These are phyloP conservation scores for Hydractinia echinata DNA, from an alignment of 30 jellyfish, hydroid and myxozoan genomes.

Conservation along the genomic window DNA sequence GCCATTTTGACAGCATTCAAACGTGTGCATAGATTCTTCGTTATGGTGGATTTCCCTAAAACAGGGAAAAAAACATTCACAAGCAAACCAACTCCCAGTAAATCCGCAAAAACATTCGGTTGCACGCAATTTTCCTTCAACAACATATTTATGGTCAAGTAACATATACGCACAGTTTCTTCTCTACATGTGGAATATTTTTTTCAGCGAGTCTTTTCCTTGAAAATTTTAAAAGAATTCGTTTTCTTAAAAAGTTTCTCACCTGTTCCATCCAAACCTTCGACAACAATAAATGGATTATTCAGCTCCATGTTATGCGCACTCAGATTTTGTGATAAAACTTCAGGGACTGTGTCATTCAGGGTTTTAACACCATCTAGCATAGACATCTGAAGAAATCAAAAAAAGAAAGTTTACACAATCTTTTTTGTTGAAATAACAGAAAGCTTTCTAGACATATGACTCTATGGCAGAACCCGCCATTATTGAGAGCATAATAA, in stretches of 20 bases:
- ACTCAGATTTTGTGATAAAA: not conserved
- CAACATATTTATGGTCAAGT: too few species aligned
- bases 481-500: too few species aligned
- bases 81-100: too few species aligned
- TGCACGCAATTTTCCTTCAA: too few species aligned
- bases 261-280: conserved; percentile 53
- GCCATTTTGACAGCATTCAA: conserved; percentile 20
- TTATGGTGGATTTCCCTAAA: conserved; percentile 40
- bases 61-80: not conserved
- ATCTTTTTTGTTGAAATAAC: too few species aligned
- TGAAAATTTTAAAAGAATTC: too few species aligned
- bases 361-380: not conserved
- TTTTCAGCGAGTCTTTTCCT: too few species aligned
- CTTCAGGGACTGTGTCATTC: not conserved
- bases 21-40: conserved; percentile 4
- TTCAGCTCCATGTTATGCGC: not conserved
- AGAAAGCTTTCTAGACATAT: too few species aligned
- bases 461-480: too few species aligned
- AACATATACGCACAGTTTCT: too few species aligned
- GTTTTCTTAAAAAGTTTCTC: not conserved
- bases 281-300: conserved; percentile 42
- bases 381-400: not conserved
- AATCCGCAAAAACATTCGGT: too few species aligned
- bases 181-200: too few species aligned
- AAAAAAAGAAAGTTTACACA: not conserved